Evolutionary conservation across 2,888 invertebrate species (phyloP).

Genomic region (Drosophila cognata): DNA sequence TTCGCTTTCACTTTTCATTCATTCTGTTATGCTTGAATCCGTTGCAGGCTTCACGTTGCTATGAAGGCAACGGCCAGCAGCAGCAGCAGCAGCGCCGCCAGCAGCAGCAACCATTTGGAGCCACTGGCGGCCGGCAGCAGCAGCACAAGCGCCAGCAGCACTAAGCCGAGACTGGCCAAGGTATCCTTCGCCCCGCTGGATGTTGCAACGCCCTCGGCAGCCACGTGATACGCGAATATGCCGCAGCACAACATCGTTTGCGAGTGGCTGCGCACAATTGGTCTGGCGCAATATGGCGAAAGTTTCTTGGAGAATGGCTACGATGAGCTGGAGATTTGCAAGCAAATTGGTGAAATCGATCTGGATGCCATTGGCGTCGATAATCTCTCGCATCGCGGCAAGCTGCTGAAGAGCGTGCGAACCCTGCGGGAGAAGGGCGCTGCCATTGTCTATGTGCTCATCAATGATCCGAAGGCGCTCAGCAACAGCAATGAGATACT

Average conservation of each 20-base stretch:
- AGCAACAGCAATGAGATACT: constrained; percentile 86
- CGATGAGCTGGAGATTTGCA: constrained; percentile 98
- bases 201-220: constrained; percentile 66
- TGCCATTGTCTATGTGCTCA: constrained; percentile 96
- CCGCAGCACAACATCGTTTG: constrained; percentile 91
- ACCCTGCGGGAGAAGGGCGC: constrained; percentile 95
- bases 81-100: constrained; percentile 56
- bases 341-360: constrained; percentile 97
- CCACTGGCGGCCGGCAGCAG: constrained; percentile 57
- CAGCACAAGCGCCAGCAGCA: constrained; percentile 35
- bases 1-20: constrained; percentile 24
- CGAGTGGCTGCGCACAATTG: constrained; percentile 96
- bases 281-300: constrained; percentile 95
- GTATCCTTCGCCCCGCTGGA: constrained; percentile 83
- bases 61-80: constrained; percentile 82
- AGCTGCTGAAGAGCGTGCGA: constrained; percentile 93
- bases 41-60: constrained; percentile 67
- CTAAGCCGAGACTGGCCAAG: constrained; percentile 77
- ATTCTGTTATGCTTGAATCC: neutral
- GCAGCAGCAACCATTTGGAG: constrained; percentile 51
- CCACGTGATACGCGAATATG: constrained; percentile 83
- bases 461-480: constrained; percentile 90
- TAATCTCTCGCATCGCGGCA: constrained; percentile 91
- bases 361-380: constrained; percentile 97
- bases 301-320: constrained; percentile 98